Evolutionary conservation across 1,140 invertebrate species (phyloP), one percentile per base, ranked within the genome.

Genomic region (Adoxophyes honmai): DNA sequence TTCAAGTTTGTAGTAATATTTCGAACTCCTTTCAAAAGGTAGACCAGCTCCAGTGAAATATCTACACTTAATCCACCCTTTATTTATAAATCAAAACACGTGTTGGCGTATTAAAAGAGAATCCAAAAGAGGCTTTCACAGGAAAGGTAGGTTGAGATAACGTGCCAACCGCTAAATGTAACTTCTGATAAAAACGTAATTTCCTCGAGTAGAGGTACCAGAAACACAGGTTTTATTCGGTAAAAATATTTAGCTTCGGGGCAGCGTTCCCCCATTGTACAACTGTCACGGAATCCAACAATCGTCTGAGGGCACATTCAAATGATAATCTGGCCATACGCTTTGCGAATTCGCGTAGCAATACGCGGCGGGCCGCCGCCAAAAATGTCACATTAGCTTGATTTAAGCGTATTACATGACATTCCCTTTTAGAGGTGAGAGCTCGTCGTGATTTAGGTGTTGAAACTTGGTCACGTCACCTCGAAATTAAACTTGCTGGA

Each of bases 251-350:
- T 68, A 62, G 68, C 66, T 60, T 61, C 64, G 44, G 69, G 66
- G 55, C 59, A 64, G 52, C 54, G 34, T 62, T 48, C 21, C 64
- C 64, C 67, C 63, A 75, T 73, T 75, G 73, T 75, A 60, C 60
- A 64, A 73, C 70, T 75, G 72, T 77, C 77, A 78, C 66, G 72
- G 70, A 72, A 73, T 74, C 73, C 68, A 57, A 81, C 73, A 78
- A 73, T 75, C 73, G 73, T 79, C 75, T 76, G 65, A 72, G 72
- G 73, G 73, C 64, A 78, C 75, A 80, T 80, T 77, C 75, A 80
- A 80, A 78, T 76, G 73, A 82, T 80, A 80, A 82, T 80, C 79
- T 75, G 57, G 73, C 63, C 76, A 75, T 78, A 81, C 75, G 76
- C 69, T 75, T 70, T 67, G 68, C 68, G 71, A 77, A 73, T 78